These are phyloP conservation scores for Ivindomyrus marchei DNA, from an alignment of 2,113 vertebrate species.

Conservation along the genomic window DNA sequence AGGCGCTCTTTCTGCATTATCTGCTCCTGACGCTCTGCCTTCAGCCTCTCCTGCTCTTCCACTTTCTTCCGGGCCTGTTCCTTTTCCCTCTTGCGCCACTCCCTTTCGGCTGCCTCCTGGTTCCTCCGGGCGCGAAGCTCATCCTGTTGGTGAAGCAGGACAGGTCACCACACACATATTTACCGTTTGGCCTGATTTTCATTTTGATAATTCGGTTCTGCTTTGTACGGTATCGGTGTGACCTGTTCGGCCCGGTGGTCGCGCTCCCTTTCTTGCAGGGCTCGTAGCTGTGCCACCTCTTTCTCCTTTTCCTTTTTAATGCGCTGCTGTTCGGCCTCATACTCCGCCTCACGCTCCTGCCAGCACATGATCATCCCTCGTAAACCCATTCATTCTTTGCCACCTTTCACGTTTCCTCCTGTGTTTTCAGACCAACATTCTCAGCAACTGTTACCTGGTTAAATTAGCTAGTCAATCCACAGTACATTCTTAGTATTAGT, in stretches of 20 bases:
- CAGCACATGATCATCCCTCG: neutral
- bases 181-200: neutral
- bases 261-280: conserved; percentile 68
- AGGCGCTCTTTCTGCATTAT: conserved; percentile 65
- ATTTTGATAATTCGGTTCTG: neutral
- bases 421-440: neutral
- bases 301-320: conserved; percentile 75
- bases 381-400: neutral
- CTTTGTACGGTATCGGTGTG: neutral
- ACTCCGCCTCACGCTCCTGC: conserved; percentile 66
- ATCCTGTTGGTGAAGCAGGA: conserved; percentile 55
- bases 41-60: conserved; percentile 52
- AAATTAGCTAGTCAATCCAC: neutral
- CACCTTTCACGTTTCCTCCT: neutral
- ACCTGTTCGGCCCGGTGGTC: conserved; percentile 80
- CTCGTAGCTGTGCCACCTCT: conserved; percentile 66
- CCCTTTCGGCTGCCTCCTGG: conserved; percentile 68
- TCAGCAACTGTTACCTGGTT: neutral
- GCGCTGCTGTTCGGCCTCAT: conserved; percentile 69
- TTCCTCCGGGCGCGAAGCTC: conserved; percentile 72
- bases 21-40: conserved; percentile 61
- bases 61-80: conserved; percentile 48
- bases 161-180: neutral
- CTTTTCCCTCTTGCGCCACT: conserved; percentile 76
- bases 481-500: neutral